phyloP scores from a whole-genome alignment of 2,113 vertebrate species.

The Heterochromis multidens region DNA sequence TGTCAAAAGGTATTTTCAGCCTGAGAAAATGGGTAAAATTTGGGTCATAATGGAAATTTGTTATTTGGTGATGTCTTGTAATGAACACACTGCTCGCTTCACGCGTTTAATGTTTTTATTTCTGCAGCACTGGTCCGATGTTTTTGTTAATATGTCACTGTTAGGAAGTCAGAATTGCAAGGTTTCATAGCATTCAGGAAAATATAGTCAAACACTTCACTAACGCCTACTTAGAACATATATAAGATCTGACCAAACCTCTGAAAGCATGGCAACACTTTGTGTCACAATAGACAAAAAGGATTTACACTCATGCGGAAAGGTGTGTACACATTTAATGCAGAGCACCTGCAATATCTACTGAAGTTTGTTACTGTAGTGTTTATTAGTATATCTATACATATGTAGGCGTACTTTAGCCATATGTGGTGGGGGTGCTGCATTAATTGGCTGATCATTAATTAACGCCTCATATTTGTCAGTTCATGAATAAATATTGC shows the following conservation, averaged over 20 bases:
- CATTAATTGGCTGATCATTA: background rate
- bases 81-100: background rate
- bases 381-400: background rate
- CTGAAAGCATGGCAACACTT: background rate
- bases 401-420: background rate
- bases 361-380: background rate
- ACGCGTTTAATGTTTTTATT: background rate
- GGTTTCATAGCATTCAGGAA: no score
- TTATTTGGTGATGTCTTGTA: background rate
- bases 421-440: background rate
- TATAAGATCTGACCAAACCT: background rate
- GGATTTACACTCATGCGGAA: background rate
- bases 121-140: background rate
- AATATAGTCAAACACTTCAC: no score
- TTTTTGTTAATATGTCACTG: background rate
- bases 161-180: background rate
- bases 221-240: background rate
- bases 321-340: background rate
- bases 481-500: background rate
- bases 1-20: background rate
- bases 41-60: background rate
- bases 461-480: background rate
- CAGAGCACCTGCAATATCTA: background rate
- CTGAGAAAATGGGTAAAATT: background rate
- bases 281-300: background rate